These are phyloP conservation scores for Bruchidius siliquastri DNA, from an alignment of 2,888 invertebrate genomes.

Conservation along the genomic window DNA sequence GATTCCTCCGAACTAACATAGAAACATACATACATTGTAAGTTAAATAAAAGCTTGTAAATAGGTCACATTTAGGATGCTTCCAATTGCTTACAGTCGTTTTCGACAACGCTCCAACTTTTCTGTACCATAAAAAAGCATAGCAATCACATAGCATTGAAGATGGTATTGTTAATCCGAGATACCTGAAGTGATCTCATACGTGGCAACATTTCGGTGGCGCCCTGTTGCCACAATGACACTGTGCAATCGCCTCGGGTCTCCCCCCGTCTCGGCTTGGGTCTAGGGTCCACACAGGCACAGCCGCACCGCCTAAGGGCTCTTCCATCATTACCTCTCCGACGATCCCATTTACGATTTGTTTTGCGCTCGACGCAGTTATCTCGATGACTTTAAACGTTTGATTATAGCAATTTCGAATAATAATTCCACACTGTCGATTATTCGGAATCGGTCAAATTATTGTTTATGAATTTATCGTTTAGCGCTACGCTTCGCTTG, in stretches of 20 bases:
- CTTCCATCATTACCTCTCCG: conserved; percentile 37
- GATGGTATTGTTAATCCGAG: too few species aligned
- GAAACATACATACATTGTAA: too few species aligned
- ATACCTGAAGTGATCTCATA: too few species aligned
- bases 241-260: conserved; percentile 34
- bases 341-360: conserved; percentile 47
- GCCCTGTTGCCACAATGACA: conserved; percentile 34
- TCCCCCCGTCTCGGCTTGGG: conserved; percentile 19
- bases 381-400: conserved; percentile 44
- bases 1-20: too few species aligned
- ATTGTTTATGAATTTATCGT: conserved; percentile 47
- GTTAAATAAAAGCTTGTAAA: too few species aligned
- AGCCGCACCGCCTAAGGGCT: conserved; percentile 19
- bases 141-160: too few species aligned
- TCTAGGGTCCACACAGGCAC: background rate
- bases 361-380: conserved; percentile 45
- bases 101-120: too few species aligned
- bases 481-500: conserved; percentile 32
- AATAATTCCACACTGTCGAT: conserved; percentile 43
- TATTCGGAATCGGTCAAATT: conserved; percentile 43
- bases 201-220: background rate
- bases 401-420: conserved; percentile 49
- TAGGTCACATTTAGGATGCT: too few species aligned
- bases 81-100: too few species aligned
- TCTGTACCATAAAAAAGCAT: too few species aligned